phyloP scores from a whole-genome alignment of 1,140 invertebrate species.

The Campoletis sonorensis region DNA sequence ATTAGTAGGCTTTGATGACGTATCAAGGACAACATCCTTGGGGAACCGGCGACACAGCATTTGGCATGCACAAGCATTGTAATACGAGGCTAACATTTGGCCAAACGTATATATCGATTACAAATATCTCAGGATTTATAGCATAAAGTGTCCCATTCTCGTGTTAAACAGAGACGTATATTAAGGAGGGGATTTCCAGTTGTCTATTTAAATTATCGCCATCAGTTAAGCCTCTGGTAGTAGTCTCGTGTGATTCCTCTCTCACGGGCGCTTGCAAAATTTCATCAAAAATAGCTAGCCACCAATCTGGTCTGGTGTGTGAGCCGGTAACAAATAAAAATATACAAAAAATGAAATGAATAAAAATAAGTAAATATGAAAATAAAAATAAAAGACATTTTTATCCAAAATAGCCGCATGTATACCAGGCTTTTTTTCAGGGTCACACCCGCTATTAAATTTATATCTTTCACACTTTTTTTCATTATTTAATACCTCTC shows the following conservation, averaged over 20 bases:
- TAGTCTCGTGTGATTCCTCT: neutral
- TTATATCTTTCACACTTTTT: no score
- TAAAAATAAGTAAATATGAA: no score
- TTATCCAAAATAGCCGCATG: no score
- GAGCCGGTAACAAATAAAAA: no score
- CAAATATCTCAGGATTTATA: slow-evolving; percentile 17
- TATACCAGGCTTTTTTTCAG: no score
- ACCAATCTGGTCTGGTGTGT: no score
- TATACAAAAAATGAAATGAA: no score
- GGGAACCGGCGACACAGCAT: neutral
- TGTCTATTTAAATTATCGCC: slow-evolving; percentile 9
- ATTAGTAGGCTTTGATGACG: slow-evolving; percentile 1
- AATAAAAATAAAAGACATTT: no score
- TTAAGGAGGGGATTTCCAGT: neutral
- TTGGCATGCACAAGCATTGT: neutral
- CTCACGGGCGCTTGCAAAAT: neutral
- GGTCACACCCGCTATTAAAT: no score
- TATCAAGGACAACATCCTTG: slow-evolving; percentile 15
- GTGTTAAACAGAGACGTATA: neutral
- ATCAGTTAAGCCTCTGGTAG: neutral
- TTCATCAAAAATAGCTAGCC: neutral
- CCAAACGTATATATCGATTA: slow-evolving; percentile 8
- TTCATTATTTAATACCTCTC: no score
- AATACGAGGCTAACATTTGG: neutral
- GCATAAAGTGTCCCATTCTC: neutral